Conservation (phyloP, 2,888 invertebrate genomes). For the Nephrotoma appendiculata region DNA sequence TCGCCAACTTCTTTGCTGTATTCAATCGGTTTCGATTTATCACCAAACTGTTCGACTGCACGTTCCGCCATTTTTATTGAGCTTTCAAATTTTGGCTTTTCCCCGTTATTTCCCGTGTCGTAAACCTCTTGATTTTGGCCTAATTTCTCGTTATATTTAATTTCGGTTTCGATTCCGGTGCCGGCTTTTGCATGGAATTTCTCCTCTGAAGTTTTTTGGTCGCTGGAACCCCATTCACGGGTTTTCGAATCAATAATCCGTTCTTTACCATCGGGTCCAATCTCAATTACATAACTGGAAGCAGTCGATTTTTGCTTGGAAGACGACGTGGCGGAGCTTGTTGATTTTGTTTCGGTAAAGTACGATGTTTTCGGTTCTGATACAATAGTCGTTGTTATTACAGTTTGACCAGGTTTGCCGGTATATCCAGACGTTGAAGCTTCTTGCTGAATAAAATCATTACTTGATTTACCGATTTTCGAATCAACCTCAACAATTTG, state of each 20-base stretch:
- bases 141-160: constrained; percentile 37
- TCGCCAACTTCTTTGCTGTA: constrained; percentile 10
- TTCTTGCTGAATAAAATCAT: not conserved
- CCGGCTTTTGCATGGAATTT: constrained; percentile 39
- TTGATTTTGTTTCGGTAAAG: constrained; percentile 26
- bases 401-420: constrained; percentile 1
- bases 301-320: constrained; percentile 41
- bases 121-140: constrained; percentile 40
- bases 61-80: constrained; percentile 33
- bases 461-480: constrained; percentile 2
- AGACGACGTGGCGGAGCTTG: constrained; percentile 39
- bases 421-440: constrained; percentile 11
- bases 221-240: constrained; percentile 40
- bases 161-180: constrained; percentile 41
- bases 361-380: constrained; percentile 19
- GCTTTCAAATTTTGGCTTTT: constrained; percentile 32
- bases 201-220: constrained; percentile 37
- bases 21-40: constrained; percentile 17
- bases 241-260: constrained; percentile 42
- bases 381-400: not conserved
- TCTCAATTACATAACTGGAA: constrained; percentile 48
- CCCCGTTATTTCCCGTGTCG: constrained; percentile 41
- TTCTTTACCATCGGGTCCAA: constrained; percentile 45
- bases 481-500: constrained; percentile 13
- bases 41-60: constrained; percentile 23